Evolutionary conservation across 1,140 invertebrate genomes (phyloP).

Genomic region (Uloborus diversus): DNA sequence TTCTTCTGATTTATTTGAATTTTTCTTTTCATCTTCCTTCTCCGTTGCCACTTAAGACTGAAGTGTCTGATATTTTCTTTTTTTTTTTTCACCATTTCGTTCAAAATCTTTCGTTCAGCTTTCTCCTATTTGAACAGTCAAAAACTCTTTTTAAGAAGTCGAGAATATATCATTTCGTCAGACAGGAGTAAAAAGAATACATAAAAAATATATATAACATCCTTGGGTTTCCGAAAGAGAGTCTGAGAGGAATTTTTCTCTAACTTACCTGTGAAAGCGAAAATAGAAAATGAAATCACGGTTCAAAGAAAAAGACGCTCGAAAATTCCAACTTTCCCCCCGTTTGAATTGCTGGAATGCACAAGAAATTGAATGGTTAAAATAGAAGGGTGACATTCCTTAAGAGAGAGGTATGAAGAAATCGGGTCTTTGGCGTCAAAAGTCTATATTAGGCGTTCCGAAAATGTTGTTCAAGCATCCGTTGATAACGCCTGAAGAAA

Average conservation of each 20-base stretch:
- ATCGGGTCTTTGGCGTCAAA: not conserved
- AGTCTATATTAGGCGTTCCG: not conserved
- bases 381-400: constrained; percentile 4
- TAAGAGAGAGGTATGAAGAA: not conserved
- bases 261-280: constrained; percentile 39
- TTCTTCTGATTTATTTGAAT: constrained; percentile 32
- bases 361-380: constrained; percentile 29
- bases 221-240: not conserved
- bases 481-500: not conserved
- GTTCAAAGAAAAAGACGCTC: constrained; percentile 15
- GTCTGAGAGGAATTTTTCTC: not conserved
- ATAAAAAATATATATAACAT: constrained; percentile 21
- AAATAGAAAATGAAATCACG: constrained; percentile 50
- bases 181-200: constrained; percentile 11
- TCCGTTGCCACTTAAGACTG: constrained; percentile 26
- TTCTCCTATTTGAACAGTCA: constrained; percentile 37
- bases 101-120: constrained; percentile 18
- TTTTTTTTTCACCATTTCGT: constrained; percentile 26
- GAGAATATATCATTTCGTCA: constrained; percentile 45
- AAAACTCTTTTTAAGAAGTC: constrained; percentile 37
- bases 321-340: not conserved
- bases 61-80: constrained; percentile 29
- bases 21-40: constrained; percentile 6
- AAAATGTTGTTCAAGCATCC: not conserved
- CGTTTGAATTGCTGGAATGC: not conserved